These are phyloP conservation scores for Magallana ariakensis DNA, from an alignment of 1,140 invertebrate species.

Conservation along the genomic window DNA sequence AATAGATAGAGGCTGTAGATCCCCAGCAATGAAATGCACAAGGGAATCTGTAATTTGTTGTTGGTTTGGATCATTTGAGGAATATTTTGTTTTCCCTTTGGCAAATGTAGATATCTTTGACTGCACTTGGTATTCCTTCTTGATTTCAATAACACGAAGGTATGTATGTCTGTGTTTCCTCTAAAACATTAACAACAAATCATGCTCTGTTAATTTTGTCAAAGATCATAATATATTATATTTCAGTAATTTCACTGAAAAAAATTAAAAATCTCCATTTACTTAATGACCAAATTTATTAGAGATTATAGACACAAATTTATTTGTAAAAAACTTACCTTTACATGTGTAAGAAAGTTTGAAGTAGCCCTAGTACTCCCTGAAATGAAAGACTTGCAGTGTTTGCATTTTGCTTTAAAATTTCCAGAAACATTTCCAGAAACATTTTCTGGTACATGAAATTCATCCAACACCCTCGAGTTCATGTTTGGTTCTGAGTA, in stretches of 20 bases:
- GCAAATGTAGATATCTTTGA: neutral
- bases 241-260: too few relatives aligned
- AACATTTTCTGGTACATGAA: neutral
- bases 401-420: slow-evolving; percentile 15
- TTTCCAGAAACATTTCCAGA: too few relatives aligned
- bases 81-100: neutral
- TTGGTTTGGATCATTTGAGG: neutral
- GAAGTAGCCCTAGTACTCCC: neutral
- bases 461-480: neutral
- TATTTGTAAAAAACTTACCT: too few relatives aligned
- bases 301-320: too few relatives aligned
- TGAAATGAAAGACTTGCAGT: neutral
- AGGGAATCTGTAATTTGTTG: neutral
- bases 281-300: too few relatives aligned
- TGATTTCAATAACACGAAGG: too few relatives aligned
- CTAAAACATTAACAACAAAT: too few relatives aligned
- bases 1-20: neutral
- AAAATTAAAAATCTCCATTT: too few relatives aligned
- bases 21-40: neutral
- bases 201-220: too few relatives aligned
- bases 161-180: too few relatives aligned
- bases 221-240: too few relatives aligned
- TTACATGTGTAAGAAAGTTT: neutral
- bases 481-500: neutral
- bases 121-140: neutral